Base-by-base conservation (phyloP, 2,113 vertebrate genomes). In the Hippocampus barbouri region DNA sequence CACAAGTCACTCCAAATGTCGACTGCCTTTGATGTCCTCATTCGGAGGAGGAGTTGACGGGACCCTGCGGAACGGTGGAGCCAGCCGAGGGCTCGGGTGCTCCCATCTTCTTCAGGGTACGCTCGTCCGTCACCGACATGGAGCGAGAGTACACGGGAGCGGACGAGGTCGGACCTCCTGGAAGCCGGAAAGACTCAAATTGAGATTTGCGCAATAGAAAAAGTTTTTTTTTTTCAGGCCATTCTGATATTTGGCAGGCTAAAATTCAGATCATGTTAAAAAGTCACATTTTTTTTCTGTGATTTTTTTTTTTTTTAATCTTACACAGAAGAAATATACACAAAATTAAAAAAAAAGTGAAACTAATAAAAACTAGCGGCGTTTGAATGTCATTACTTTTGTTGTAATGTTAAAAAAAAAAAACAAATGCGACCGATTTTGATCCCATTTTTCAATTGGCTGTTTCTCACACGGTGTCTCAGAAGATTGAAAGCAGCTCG, bases 91-190 rank as follows among this genome's bases (percentile, higher is more conserved):
- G 69, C 23, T 87, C 88, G 45, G 66, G 78, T 77, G 91, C 70
- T 54, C 91, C 91, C 90, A 93, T 89, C 89, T 88, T 93, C 85
- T 79, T 90, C 54, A 93, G 84, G 57, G 89, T 85, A 12, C 66
- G 76, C 70, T 91, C 91, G 57, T 93, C 93, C 60, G 88, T 91
- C 85, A 90, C 89, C 0, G 93, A 93, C 79, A 93, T 81, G 72
- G 93, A 93, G 70, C 92, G 93, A 41, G 79, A 80, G 69, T 86
- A 84, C 1, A 9, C 9, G 5, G 89, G 89, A 57, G 89, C 83
- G 51, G 83, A 20, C 62, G 72, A 38, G 12, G 76, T 25, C 0
- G 72, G 27, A 18, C 78, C 41, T 4, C 49, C 86, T 89, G 75
- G 61, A n/a, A 47, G 71, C 82, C 18, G 23, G 65, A 78, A 6